Percentiles rank a stretch among this genome's conserved stretches.
Conservation (phyloP, 2,797 vertebrate species). For the Oreonectes daqikongensis region DNA sequence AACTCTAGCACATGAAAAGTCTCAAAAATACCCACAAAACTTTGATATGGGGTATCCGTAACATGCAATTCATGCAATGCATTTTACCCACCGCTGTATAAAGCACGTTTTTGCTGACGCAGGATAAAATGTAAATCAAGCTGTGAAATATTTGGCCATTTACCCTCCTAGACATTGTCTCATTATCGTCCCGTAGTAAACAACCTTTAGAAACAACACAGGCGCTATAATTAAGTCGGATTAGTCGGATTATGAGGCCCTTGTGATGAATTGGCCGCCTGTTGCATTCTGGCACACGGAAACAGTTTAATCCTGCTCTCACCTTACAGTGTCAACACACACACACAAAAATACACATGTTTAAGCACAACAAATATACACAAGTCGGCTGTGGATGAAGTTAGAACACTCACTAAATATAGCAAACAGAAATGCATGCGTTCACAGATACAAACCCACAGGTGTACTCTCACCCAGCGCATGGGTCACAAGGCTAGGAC, state of each 20-base stretch:
- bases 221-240: conserved; percentile 40
- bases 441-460: background rate
- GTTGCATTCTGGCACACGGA: background rate
- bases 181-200: conserved; percentile 38
- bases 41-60: background rate
- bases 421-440: background rate
- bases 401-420: background rate
- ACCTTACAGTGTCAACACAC: conserved; percentile 2
- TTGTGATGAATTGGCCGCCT: conserved; percentile 27
- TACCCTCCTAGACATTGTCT: conserved; percentile 13
- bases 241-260: conserved; percentile 32
- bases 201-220: conserved; percentile 21
- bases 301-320: background rate
- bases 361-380: background rate
- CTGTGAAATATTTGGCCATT: conserved; percentile 21
- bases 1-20: too few relatives aligned
- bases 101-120: background rate
- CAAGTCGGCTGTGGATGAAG: background rate
- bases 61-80: background rate
- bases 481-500: conserved; percentile 8
- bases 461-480: background rate
- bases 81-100: background rate
- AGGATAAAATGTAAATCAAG: conserved; percentile 3
- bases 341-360: background rate
- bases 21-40: background rate